Evolutionary conservation across 2,888 invertebrate genomes (phyloP), one percentile per base, ranked within the genome.

Genomic region (Protonemura montana): DNA sequence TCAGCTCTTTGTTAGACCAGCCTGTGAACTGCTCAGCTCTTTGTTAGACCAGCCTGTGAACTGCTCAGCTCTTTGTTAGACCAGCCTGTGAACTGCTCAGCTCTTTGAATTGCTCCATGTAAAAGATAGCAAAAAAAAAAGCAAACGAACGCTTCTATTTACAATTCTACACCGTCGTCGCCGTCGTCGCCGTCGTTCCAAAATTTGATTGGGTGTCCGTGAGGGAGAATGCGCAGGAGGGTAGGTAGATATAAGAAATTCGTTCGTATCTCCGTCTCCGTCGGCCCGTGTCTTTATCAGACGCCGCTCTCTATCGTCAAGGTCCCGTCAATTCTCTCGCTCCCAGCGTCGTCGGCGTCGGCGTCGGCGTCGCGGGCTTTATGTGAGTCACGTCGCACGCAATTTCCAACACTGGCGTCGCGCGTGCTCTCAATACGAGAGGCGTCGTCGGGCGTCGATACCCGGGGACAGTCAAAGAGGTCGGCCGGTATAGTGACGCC

Each of bases 371-470:
- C 84, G 27, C 6, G 30, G 25, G 7, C 21, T 10, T 26, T 10
- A 84, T 84, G 84, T 42, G 28, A 76, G 84, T 84, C 84, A 84
- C 84, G 84, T 84, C 84, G 26, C 84, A 28, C 84, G 84, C 84
- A 84, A 84, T 84, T 83, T 84, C 84, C 84, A 76, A 76, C 84
- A 76, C 84, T 84, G 84, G 76, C 29, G 76, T 25, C 76, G 84
- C 76, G 76, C 84, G 84, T 84, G 84, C 28, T 29, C n/a, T 16
- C 59, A 42, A 59, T 84, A 76, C 84, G 59, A 84, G 59, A 59
- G 59, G 16, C 59, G 59, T 10, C 59, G 59, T 28, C 13, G 21
- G 76, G n/a, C 84, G 0, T n/a, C 28, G 29, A 81, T 30, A 29
- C 30, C 81, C 81, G n/a, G n/a, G 81, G 81, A 78, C 78, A 78